Evolutionary conservation across 2,888 invertebrate species (phyloP).

Genomic region (Dynastes grantii): DNA sequence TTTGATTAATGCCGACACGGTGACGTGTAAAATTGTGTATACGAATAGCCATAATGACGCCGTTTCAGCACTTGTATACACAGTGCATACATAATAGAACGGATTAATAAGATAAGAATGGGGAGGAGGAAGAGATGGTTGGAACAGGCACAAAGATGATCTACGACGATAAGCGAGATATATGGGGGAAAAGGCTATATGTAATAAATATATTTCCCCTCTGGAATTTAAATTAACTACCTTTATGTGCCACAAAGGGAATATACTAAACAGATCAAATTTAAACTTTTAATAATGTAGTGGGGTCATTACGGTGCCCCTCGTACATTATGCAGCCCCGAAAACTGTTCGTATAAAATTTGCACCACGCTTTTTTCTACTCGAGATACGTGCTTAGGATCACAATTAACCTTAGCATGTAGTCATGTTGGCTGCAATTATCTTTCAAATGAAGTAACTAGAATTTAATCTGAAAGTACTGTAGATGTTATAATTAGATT

Average conservation of each 20-base stretch:
- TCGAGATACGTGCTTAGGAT: too few species aligned
- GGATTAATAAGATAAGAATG: conserved; percentile 45
- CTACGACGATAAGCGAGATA: conserved; percentile 32
- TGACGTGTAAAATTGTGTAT: conserved; percentile 58
- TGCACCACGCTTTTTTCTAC: too few species aligned
- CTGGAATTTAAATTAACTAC: conserved; percentile 15
- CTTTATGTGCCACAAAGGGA: not conserved
- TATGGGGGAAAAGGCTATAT: conserved; percentile 3
- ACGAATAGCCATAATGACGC: conserved; percentile 44
- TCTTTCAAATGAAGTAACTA: too few species aligned
- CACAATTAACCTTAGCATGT: too few species aligned
- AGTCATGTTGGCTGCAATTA: too few species aligned
- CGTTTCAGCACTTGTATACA: conserved; percentile 41
- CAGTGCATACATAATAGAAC: conserved; percentile 32
- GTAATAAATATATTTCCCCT: conserved; percentile 28
- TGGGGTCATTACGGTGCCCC: not conserved
- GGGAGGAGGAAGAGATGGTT: conserved; percentile 28
- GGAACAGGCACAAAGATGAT: conserved; percentile 23
- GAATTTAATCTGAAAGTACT: too few species aligned
- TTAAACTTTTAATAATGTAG: not conserved
- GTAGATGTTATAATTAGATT: too few species aligned
- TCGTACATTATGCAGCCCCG: too few species aligned
- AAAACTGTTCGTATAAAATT: too few species aligned
- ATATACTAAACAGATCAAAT: not conserved
- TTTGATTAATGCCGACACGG: conserved; percentile 62